A percentile compares a stretch with the other conserved stretches of the same genome.
phyloP scores from a whole-genome alignment of 1,140 invertebrate genomes.

The Araneus ventricosus region DNA sequence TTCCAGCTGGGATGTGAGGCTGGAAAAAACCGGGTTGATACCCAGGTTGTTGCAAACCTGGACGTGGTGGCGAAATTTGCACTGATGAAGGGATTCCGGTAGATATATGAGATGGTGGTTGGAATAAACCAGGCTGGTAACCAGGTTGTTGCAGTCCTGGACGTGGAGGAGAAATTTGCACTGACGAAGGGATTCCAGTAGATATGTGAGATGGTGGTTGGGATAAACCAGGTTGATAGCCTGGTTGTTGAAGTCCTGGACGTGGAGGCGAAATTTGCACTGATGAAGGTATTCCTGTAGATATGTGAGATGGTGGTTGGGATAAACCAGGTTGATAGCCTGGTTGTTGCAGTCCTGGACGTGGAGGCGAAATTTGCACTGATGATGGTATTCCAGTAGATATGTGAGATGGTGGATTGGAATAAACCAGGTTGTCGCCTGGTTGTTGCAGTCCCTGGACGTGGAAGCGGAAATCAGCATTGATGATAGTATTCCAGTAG shows the following conservation, averaged over 20 bases:
- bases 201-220: constrained; percentile 1
- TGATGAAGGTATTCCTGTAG: background rate
- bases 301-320: background rate
- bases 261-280: background rate
- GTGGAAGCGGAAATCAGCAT: background rate
- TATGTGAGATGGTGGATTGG: background rate
- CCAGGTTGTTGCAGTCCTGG: background rate
- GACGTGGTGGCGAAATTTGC: constrained; percentile 14
- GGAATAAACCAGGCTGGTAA: background rate
- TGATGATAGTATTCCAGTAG: background rate
- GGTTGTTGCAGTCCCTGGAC: background rate
- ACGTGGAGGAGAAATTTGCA: background rate
- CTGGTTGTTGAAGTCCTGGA: background rate
- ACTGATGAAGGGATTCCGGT: background rate
- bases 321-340: background rate
- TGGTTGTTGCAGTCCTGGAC: background rate
- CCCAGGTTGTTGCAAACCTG: background rate
- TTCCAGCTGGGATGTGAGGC: background rate
- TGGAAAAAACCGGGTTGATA: background rate
- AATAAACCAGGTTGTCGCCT: background rate
- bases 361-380: background rate
- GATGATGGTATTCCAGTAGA: background rate
- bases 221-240: background rate
- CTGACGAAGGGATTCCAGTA: background rate
- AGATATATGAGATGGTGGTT: background rate